Base-by-base conservation (phyloP, 2,888 invertebrate genomes). In the Neoitamus cyanurus region DNA sequence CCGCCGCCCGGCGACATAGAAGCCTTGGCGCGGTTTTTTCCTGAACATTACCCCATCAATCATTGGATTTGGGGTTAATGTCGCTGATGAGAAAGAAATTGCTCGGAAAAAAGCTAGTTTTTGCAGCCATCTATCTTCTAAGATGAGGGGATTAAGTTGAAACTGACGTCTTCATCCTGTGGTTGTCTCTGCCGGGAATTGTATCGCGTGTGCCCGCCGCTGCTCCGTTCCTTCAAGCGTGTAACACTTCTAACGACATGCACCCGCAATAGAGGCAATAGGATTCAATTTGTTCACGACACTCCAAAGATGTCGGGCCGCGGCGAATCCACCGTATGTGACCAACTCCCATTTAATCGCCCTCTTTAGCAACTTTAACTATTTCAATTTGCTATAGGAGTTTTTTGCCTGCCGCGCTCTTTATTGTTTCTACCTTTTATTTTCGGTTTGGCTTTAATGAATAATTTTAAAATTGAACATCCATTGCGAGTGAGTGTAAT, bases 1-100 rank as follows among this genome's bases (percentile, higher is more conserved):
- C 30, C 11, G n/a, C 20, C 31, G 30, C 15, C 25, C 36, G 36
- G 58, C 11, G 48, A 48, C 31, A 58, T 46, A 34, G 48, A 31
- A 58, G 58, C 15, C 15, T 34, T 37, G 11, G 36, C 34, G 78
- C 7, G 25, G 7, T 7, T 82, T 82, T 69, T 37, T 37, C 58
- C 2, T 15, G 34, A n/a, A 82, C 82, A 82, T 69, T 25, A 69
- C 69, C 36, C 42, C 82, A 82, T 82, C 82, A 82, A 82, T 82
- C 82, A 82, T 69, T 69, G 69, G 82, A 82, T 82, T 82, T 82
- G 69, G 82, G 82, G 82, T 82, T 82, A 82, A 82, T 82, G 69
- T 68, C 82, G 82, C 82, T 82, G 82, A 82, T 82, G 82, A 69
- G 82, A 69, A 82, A 82, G 82, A 82, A 82, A 82, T 82, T 82